Conservation (phyloP, 2,888 invertebrate species). For the Spodoptera littoralis region DNA sequence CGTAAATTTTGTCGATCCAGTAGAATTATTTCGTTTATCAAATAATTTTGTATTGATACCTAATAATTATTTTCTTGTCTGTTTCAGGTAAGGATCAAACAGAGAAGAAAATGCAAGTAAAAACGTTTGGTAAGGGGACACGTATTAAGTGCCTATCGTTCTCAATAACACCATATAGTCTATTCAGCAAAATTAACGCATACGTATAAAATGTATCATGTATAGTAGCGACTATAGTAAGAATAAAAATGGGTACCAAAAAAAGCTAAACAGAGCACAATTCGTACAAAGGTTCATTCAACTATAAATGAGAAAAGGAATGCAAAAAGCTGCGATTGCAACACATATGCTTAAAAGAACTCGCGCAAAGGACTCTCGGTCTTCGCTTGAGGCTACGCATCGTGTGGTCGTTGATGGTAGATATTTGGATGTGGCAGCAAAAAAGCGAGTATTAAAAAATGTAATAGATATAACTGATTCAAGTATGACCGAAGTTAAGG, state of each 20-base stretch:
- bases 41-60: neutral
- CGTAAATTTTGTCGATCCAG: too few relatives aligned
- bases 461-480: neutral
- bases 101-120: neutral
- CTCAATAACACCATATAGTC: too few relatives aligned
- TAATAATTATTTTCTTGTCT: slow-evolving; percentile 2
- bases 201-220: too few relatives aligned
- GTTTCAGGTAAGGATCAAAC: slow-evolving; percentile 36
- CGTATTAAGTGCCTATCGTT: neutral
- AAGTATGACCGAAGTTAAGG: too few relatives aligned
- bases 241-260: neutral
- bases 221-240: too few relatives aligned
- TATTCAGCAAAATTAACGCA: too few relatives aligned
- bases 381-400: slow-evolving; percentile 55
- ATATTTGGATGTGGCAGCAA: slow-evolving; percentile 34
- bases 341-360: slow-evolving; percentile 54
- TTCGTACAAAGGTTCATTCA: slow-evolving; percentile 53
- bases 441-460: neutral
- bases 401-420: slow-evolving; percentile 25
- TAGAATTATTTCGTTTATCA: too few relatives aligned
- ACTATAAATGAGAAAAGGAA: slow-evolving; percentile 54
- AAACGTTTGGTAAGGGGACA: neutral
- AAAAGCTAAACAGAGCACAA: slow-evolving; percentile 19
- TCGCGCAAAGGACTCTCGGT: slow-evolving; percentile 61
- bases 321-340: slow-evolving; percentile 47